These are phyloP conservation scores for Scopus umbretta DNA, from an alignment of 2,113 vertebrate genomes.

Conservation along the genomic window DNA sequence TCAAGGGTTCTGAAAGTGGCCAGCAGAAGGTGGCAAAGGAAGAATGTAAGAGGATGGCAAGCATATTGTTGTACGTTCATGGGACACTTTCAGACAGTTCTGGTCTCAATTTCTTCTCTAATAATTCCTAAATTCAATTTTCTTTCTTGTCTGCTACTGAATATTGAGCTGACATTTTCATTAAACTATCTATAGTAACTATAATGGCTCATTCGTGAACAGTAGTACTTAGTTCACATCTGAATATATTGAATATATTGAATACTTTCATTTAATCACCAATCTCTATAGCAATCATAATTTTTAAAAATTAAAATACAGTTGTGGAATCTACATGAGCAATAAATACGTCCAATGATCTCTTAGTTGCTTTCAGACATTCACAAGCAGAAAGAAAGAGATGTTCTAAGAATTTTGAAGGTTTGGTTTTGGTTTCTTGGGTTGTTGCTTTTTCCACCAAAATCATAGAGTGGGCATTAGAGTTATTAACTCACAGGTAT, in stretches of 20 bases:
- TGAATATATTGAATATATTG: background rate
- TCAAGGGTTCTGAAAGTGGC: background rate
- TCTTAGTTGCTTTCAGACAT: background rate
- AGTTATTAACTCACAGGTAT: background rate
- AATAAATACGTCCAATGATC: background rate
- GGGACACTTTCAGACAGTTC: background rate
- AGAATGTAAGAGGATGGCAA: background rate
- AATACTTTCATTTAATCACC: background rate
- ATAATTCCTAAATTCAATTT: slow-evolving; percentile 9
- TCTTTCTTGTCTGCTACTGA: background rate
- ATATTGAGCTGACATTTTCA: slow-evolving; percentile 20
- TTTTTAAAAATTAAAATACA: background rate
- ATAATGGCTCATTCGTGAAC: background rate
- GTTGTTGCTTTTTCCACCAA: background rate
- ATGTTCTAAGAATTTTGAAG: background rate
- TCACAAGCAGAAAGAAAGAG: background rate
- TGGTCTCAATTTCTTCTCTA: background rate
- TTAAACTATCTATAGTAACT: background rate
- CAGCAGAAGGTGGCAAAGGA: background rate
- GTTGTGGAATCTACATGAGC: background rate
- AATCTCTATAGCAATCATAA: background rate
- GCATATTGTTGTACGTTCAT: background rate
- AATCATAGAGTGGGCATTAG: background rate
- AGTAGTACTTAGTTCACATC: background rate
- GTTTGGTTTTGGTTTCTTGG: background rate